These are phyloP conservation scores for Champsocephalus gunnari DNA, from an alignment of 2,797 vertebrate genomes.

Conservation along the genomic window DNA sequence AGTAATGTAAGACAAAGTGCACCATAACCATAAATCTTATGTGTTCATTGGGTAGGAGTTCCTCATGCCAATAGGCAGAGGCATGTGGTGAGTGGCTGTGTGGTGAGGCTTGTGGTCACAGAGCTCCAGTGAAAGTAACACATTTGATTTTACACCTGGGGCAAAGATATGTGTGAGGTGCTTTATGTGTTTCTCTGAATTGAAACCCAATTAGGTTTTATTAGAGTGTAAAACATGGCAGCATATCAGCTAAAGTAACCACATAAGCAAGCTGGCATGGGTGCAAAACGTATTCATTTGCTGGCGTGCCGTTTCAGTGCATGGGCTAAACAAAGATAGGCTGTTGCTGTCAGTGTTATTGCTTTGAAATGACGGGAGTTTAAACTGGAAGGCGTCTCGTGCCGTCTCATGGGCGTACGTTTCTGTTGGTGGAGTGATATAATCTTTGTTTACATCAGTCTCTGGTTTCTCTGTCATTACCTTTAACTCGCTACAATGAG, in stretches of 20 bases:
- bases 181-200: conserved; percentile 73
- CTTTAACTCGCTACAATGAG: conserved; percentile 67
- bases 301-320: conserved; percentile 57
- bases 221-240: conserved; percentile 79
- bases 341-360: conserved; percentile 62
- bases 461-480: conserved; percentile 76
- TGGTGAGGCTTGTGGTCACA: conserved; percentile 61
- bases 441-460: conserved; percentile 79
- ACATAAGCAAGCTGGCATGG: conserved; percentile 64
- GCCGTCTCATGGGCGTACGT: conserved; percentile 61
- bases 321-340: conserved; percentile 71
- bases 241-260: conserved; percentile 70
- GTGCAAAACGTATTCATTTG: conserved; percentile 60
- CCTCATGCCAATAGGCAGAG: conserved; percentile 46
- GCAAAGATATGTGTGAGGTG: conserved; percentile 65
- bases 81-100: conserved; percentile 54
- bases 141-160: conserved; percentile 77
- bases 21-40: conserved; percentile 20
- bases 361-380: conserved; percentile 63
- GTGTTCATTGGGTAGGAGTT: conserved; percentile 46
- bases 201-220: conserved; percentile 77
- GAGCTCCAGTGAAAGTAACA: conserved; percentile 65
- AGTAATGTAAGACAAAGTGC: conserved; percentile 39
- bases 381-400: conserved; percentile 62
- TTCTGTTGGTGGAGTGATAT: conserved; percentile 71